Evolutionary conservation across 2,888 invertebrate species (phyloP), one percentile per base, ranked within the genome.

Genomic region (Papilio elwesi): DNA sequence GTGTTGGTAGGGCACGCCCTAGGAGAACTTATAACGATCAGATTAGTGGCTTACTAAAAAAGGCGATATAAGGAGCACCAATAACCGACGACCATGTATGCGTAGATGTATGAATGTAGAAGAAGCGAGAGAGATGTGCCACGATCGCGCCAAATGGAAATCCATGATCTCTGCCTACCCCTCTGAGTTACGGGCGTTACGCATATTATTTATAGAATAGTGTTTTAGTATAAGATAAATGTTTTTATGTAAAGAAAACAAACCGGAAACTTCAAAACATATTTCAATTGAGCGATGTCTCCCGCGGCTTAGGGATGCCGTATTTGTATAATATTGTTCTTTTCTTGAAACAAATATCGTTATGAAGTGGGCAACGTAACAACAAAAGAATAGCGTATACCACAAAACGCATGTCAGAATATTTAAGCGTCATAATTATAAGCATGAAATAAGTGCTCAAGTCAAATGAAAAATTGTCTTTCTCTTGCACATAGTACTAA

Each of bases 291-390:
- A 48, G 68, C 53, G n/a, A 68, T 68, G 53, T 55, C 68, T 68
- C 68, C 11, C 38, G 57, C 26, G 48, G 68, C 68, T 67, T 13
- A 47, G 67, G 53, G 47, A 43, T 55, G 67, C 43, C 59, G 59
- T 67, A 57, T 68, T 48, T 57, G 55, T 68, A 26, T 48, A 68
- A 47, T 57, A n/a, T 55, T 49, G 36, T 68, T 57, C 68, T 57
- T 68, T 68, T 68, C 68, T 43, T 57, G 48, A 26, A 68, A 68
- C 68, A 57, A 68, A 68, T 55, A 68, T 68, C 68, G 57, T 47
- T 26, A n/a, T 57, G 57, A 68, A 55, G 68, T 57, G 57, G 53
- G 67, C 47, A 55, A 47, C 67, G 43, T 53, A 43, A 53, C 38
- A 66, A 68, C 57, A 68, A 57, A n/a, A 55, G 57, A 48, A 68